Conservation (phyloP, 2,113 vertebrate species). For the Sinocyclocheilus anshuiensis region DNA sequence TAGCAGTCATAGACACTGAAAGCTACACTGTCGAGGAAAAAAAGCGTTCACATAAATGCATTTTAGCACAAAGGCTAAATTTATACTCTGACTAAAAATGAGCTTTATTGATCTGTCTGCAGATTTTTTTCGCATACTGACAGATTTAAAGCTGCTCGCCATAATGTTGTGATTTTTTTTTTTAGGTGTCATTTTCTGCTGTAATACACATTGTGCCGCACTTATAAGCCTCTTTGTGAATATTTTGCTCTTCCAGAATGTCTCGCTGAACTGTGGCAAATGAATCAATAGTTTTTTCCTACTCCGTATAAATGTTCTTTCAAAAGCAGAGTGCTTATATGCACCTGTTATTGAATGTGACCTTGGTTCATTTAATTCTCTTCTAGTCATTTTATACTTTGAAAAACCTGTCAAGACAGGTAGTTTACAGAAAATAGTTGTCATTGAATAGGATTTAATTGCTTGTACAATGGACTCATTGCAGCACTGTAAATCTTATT, state of each 20-base stretch:
- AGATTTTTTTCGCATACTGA: background rate
- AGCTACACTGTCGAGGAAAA: constrained; percentile 33
- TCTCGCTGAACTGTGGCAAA: constrained; percentile 30
- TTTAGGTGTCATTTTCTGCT: constrained; percentile 22
- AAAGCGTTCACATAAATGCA: background rate
- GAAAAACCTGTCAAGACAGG: background rate
- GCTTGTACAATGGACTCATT: background rate
- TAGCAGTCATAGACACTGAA: constrained; percentile 61
- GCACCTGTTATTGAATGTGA: background rate
- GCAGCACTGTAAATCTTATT: background rate
- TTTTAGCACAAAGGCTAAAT: background rate
- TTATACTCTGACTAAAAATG: background rate
- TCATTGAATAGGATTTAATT: too few relatives aligned
- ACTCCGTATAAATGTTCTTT: too few relatives aligned
- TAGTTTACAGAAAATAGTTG: constrained; percentile 3
- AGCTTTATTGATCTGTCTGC: background rate
- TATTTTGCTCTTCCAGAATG: constrained; percentile 36
- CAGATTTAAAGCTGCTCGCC: background rate
- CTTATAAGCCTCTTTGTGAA: constrained; percentile 6
- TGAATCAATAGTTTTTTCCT: background rate
- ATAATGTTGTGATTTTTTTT: background rate
- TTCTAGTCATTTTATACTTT: background rate
- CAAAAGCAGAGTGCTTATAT: background rate
- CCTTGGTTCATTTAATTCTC: background rate
- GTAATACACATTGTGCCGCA: constrained; percentile 29